Evolutionary conservation across 2,888 invertebrate species (phyloP), one percentile per base, ranked within the genome.

Genomic region (Catocala fraxini): DNA sequence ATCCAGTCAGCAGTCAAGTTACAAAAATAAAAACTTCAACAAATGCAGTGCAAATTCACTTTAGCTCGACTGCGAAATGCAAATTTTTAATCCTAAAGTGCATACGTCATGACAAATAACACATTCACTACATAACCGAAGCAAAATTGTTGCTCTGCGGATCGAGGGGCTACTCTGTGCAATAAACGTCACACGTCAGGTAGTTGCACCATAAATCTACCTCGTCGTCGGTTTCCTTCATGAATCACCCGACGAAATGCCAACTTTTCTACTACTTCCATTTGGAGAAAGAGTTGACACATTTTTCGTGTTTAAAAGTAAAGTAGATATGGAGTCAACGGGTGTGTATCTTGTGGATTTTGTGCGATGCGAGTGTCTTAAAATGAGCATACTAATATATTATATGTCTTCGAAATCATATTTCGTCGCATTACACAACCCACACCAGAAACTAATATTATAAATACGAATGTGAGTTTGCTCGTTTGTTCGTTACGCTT

Each of bases 131-230:
- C 67, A 75, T 60, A 75, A 75, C 71, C 68, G 63, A 66, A 73
- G 77, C 76, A 77, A 81, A 84, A 80, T 83, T 75, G 80, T 81
- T 75, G 79, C 75, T 73, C 60, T 64, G 64, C 63, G 66, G 62
- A 75, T 76, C 74, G 73, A 71, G 71, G 59, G 75, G 80, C 80
- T 84, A 88, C 86, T 89, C 86, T 83, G 81, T 79, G 84, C 89
- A 88, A 90, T 90, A 90, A 88, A 88, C 84, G 88, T 90, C 90
- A 86, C 81, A 71, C 73, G 87, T 89, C 88, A 89, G 83, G 82
- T 82, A 85, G 76, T 77, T 75, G 83, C 77, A 83, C 87, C 73
- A 91, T 91, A 91, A 91, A 91, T 91, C 91, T 83, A 86, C 81
- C 78, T 78, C 77, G 82, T 80, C 77, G 80, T 71, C 71, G 75